phyloP scores from a whole-genome alignment of 1,140 invertebrate genomes.

The Monomorium pharaonis region DNA sequence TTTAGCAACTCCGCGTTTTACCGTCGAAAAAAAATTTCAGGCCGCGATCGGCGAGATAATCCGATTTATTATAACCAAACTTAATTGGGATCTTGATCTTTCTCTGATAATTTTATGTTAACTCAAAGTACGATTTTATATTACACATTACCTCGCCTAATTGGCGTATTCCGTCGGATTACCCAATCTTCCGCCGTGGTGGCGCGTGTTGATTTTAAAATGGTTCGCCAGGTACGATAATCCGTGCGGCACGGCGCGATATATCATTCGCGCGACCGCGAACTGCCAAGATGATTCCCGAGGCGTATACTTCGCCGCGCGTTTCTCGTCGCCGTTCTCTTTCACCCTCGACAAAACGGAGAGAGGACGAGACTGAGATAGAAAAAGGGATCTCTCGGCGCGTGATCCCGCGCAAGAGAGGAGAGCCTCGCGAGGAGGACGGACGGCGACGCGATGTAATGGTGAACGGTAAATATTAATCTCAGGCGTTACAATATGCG shows the following conservation, averaged over 20 bases:
- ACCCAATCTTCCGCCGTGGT: not conserved
- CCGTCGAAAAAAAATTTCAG: not conserved
- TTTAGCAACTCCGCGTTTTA: not conserved
- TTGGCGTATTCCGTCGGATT: not conserved
- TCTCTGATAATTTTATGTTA: not conserved
- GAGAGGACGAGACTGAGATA: not conserved
- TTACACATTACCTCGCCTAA: not conserved
- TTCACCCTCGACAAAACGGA: conserved; percentile 15
- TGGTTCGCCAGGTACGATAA: not conserved
- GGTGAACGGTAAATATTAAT: conserved; percentile 78
- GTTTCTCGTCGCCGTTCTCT: conserved; percentile 6
- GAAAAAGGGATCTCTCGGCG: not conserved
- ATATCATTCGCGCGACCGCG: conserved; percentile 17
- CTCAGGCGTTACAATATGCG: conserved; percentile 78
- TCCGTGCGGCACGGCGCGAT: conserved; percentile 3
- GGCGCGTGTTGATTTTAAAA: not conserved
- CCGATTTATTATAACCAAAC: conserved; percentile 14
- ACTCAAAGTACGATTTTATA: not conserved
- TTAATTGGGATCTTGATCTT: conserved; percentile 13
- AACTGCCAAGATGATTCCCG: not conserved
- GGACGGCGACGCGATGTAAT: conserved; percentile 68
- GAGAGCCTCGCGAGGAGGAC: conserved; percentile 64
- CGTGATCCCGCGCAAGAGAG: not conserved
- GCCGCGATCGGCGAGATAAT: not conserved
- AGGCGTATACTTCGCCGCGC: not conserved